These are phyloP conservation scores for Bombus consobrinus DNA, from an alignment of 1,140 invertebrate genomes.

Conservation along the genomic window DNA sequence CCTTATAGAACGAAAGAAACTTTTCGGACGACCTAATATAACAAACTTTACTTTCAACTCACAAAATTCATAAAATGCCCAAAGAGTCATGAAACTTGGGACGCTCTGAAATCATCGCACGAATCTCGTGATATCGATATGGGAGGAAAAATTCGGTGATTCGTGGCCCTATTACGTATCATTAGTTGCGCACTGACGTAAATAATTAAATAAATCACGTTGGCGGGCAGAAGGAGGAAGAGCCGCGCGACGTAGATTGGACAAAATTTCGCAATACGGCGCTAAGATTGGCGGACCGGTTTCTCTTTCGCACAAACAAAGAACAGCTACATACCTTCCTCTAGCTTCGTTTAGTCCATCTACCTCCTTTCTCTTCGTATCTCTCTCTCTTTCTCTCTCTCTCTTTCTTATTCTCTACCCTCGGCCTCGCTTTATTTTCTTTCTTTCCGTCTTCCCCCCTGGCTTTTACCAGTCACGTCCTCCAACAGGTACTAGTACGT, in stretches of 20 bases:
- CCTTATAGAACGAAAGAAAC: no score
- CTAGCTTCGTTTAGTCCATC: no score
- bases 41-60: no score
- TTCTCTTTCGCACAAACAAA: constrained; percentile 44
- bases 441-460: neutral
- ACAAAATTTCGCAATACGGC: constrained; percentile 54
- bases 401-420: neutral
- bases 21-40: no score
- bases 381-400: neutral
- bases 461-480: constrained; percentile 35
- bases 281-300: constrained; percentile 51
- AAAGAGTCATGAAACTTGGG: no score
- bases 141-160: neutral
- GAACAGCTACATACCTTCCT: constrained; percentile 1
- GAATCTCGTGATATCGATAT: no score
- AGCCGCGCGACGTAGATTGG: constrained; percentile 35
- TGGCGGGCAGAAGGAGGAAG: constrained; percentile 5
- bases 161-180: neutral
- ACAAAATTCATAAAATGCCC: no score
- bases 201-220: constrained; percentile 66
- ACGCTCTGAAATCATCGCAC: no score
- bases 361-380: neutral
- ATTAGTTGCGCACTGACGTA: constrained; percentile 43
- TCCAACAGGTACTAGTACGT: constrained; percentile 47
- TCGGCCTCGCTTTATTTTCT: neutral